Evolutionary conservation across 2,888 invertebrate species (phyloP), one percentile per base, ranked within the genome.

Genomic region (Oscheius myriophilus): DNA sequence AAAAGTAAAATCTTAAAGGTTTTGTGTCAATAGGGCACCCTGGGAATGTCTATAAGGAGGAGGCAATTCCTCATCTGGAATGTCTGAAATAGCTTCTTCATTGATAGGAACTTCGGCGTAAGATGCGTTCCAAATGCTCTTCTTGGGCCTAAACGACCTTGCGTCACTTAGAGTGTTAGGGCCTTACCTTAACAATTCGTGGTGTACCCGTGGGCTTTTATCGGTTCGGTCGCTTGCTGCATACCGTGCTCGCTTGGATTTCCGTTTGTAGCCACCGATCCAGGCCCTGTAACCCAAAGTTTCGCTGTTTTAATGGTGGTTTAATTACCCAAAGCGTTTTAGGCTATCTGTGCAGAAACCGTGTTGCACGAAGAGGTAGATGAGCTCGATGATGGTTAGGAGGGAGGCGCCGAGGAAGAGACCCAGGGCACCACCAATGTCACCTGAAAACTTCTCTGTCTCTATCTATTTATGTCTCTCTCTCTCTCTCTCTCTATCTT

Each of bases 341-440:
- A 49, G 25, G 49, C 45, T 61, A 21, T 67, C 54, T 21, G 42
- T n/a, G 25, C 59, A 67, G 26, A 51, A 67, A 3, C 61, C 61
- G 45, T 67, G 51, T 53, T 67, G 78, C 66, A 79, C 70, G 65
- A 76, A 76, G 9, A 82, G 62, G 64, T 86, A 85, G 2, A 84
- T 67, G 18, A 85, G 69, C 67, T 85, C 85, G 62, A 85, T 84
- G 53, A 85, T 73, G 0, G 85, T 85, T 26, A 85, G 69, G 52
- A 85, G 64, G 58, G 80, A 80, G 33, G 82, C 82, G 23, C 85
- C 85, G 0, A 85, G 76, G 69, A 85, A 85, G 14, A 85, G 73
- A 25, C 85, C 85, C 41, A 85, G 72, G 1, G 85, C 84, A 57
- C 85, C 85, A 9, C 85, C 85, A 51, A 85, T 81, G 63, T 85